Conservation (phyloP, 2,797 vertebrate species). For the Mormyrops boulengeri region DNA sequence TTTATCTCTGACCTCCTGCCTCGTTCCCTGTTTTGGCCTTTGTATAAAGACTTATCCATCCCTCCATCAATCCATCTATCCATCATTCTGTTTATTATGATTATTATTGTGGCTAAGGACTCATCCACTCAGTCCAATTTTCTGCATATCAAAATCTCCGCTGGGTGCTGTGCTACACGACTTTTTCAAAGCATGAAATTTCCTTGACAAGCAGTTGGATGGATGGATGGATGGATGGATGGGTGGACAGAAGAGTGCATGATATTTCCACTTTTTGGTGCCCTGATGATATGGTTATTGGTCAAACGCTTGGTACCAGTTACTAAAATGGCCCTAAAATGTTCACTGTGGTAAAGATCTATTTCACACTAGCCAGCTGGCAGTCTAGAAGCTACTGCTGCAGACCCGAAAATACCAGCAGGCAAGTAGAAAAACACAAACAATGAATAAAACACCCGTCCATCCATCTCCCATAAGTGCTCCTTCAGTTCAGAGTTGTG, state of each 20-base stretch:
- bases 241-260: neutral
- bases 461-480: neutral
- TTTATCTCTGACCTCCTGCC: neutral
- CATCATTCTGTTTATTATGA: neutral
- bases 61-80: neutral
- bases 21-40: neutral
- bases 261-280: neutral
- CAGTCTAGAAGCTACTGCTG: neutral
- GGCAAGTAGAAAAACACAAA: neutral
- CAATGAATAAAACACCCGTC: neutral
- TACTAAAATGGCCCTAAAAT: neutral
- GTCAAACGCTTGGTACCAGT: neutral
- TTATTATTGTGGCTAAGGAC: neutral
- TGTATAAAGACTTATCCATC: neutral
- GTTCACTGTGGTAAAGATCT: neutral
- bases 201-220: neutral
- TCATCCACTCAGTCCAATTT: neutral
- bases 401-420: neutral
- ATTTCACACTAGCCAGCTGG: neutral
- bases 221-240: neutral
- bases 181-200: neutral
- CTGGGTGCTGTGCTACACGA: neutral
- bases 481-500: neutral
- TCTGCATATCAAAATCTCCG: neutral
- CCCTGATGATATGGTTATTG: neutral